These are phyloP conservation scores for Xenopus petersii DNA, from an alignment of 2,797 vertebrate species.

Conservation along the genomic window DNA sequence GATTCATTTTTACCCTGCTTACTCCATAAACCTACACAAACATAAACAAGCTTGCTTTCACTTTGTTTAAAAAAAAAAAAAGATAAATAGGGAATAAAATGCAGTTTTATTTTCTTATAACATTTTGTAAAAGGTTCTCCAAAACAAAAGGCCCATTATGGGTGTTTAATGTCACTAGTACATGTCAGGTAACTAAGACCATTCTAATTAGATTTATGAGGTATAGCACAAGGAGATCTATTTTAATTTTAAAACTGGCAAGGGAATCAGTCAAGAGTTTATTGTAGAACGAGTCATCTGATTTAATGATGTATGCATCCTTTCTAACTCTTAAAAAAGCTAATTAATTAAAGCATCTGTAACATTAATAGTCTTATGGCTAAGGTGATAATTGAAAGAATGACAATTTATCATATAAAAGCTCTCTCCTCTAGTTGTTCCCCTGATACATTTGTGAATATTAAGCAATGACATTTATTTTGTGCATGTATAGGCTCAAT, in stretches of 20 bases:
- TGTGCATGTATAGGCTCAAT: too few relatives aligned
- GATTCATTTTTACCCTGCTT: too few relatives aligned
- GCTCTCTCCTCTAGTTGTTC: constrained; percentile 4
- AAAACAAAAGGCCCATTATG: constrained; percentile 4
- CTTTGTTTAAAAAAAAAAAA: too few relatives aligned
- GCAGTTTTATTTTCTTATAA: neutral
- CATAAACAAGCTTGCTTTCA: too few relatives aligned
- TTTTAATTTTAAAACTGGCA: constrained; percentile 35
- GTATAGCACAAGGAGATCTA: constrained; percentile 25
- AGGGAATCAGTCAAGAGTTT: constrained; percentile 40
- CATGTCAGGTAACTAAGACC: constrained; percentile 3
- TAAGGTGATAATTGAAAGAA: constrained; percentile 28
- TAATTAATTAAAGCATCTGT: constrained; percentile 41
- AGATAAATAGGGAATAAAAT: too few relatives aligned
- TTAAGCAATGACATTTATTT: constrained; percentile 1
- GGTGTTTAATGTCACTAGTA: constrained; percentile 1
- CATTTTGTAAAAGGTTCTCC: neutral
- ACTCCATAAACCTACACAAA: too few relatives aligned
- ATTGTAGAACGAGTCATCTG: constrained; percentile 32
- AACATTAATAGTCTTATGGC: constrained; percentile 29
- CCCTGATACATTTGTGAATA: constrained; percentile 9
- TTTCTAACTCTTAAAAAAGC: constrained; percentile 31
- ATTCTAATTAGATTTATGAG: constrained; percentile 38
- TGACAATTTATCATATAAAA: constrained; percentile 32
- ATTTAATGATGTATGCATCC: constrained; percentile 36